phyloP scores from a whole-genome alignment of 2,113 vertebrate species.

The Ctenomys sociabilis region DNA sequence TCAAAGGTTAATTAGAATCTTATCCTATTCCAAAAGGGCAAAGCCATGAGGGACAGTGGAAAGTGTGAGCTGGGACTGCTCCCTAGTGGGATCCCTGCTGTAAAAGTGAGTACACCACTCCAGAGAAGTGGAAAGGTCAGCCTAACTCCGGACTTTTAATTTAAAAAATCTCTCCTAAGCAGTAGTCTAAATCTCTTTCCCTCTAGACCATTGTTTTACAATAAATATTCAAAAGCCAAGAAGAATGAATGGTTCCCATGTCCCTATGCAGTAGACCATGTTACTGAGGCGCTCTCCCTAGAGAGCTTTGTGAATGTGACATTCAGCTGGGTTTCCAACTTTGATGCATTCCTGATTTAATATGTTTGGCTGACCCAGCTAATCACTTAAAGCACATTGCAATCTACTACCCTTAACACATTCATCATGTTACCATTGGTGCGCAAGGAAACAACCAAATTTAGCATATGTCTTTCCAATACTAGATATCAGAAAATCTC shows the following conservation, averaged over 20 bases:
- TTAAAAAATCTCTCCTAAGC: background rate
- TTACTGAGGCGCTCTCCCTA: rapidly evolving
- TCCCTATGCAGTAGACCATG: rapidly evolving
- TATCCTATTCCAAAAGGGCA: background rate
- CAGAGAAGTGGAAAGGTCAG: background rate
- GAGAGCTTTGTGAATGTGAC: background rate
- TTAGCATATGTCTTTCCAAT: background rate
- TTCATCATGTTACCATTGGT: background rate
- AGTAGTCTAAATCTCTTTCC: background rate
- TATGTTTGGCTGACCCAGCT: background rate
- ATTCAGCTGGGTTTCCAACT: background rate
- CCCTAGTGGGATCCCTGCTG: background rate
- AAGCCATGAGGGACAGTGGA: background rate
- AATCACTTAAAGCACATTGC: background rate
- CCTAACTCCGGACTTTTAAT: background rate
- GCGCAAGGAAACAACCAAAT: background rate
- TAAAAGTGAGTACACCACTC: background rate
- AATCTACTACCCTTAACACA: background rate
- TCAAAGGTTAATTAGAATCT: slow-evolving; percentile 32
- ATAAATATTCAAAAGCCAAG: background rate
- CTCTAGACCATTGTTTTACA: background rate
- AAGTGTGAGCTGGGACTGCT: background rate
- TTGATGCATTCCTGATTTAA: too few relatives aligned
- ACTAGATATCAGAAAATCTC: background rate
- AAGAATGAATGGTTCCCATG: too few relatives aligned